Evolutionary conservation across 2,797 vertebrate genomes (phyloP), one percentile per base, ranked within the genome.

Genomic region (Myiotriccus ornatus): DNA sequence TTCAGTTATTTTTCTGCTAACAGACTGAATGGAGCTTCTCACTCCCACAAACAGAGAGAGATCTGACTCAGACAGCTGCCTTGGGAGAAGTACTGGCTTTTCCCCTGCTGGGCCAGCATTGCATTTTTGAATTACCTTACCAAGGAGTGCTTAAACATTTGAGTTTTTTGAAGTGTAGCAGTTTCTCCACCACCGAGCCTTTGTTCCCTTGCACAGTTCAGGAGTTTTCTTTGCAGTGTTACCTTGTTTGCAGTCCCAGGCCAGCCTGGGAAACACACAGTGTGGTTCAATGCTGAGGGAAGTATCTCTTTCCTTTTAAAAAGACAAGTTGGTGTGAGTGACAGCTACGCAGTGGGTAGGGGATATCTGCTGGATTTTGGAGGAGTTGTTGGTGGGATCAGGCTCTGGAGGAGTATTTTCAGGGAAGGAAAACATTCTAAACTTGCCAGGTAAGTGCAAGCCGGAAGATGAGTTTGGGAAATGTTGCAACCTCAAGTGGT

Each of bases 1-100:
- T 94, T 62, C 82, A 56, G 89, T 43, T 85, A 82, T 78, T 95
- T 90, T 91, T 59, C 82, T 91, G 60, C 75, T 87, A 64, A 75
- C 68, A 89, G 65, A 14, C 76, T 20, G 55, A 87, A 17, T 2
- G 5, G 81, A 94, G 70, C 77, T 79, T 9, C 86, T 91, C 79
- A 79, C 80, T 95, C 95, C 91, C 91, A 89, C 93, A 59, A 81
- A 30, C 47, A 76, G 80, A 25, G 59, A 6, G 41, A 20, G 74
- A 50, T 91, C 90, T 92, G 80, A 80, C 88, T 75, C 70, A 63
- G 74, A 73, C 59, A 84, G 44, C 59, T 93, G 88, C 77, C 70
- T 67, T 50, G 88, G 90, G 92, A 95, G 81, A 69, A 89, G 41
- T 35, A 14, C 27, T 95, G 90, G 47, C 88, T 90, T 91, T 79